Base-by-base conservation (phyloP, 2,797 vertebrate genomes). In the Danio albolineatus region DNA sequence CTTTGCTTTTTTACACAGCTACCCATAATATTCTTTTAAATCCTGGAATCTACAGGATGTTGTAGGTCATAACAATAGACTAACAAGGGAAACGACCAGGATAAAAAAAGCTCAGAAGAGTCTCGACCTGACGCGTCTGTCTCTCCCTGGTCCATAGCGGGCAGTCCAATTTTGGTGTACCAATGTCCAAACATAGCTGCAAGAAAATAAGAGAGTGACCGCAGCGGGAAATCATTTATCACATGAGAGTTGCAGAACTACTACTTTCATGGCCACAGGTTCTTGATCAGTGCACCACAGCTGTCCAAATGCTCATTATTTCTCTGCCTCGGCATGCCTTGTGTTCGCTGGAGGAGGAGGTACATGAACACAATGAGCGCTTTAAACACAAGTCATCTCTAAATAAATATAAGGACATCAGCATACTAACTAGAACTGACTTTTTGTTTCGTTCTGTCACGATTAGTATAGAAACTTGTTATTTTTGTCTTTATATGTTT, bases 401-500 rank as follows among this genome's bases (percentile, higher is more conserved):
- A 80, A 56, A 39, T 67, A 48, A 61, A 57, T 46, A 75, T 10
- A 64, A 81, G 78, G 78, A 53, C 69, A 69, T 73, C 61, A 56
- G 19, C 65, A 49, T 44, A 64, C 41, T 10, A 39, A 66, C 53
- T 74, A 65, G 80, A 76, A 53, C 48, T 70, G 77, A 75, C 43
- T 51, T 71, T n/a, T 48, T 72, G 44, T 78, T 85, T 85, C 81
- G 8, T 16, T 56, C 41, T 13, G 4, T 39, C 43, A 49, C 76
- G 49, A 13, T 38, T 53, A 41, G 17, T 48, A 2, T 62, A 36
- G 28, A 49, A 60, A 41, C 16, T 2, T 9, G 46, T 7, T 12
- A 12, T 62, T 61, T 76, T 74, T 62, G 44, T 67, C 14, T 73
- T 38, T 46, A 17, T 3, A 36, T 54, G 36, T 78, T 41, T 73